Evolutionary conservation across 1,140 invertebrate species (phyloP), one percentile per base, ranked within the genome.

Genomic region (Drosophila pruinosa): DNA sequence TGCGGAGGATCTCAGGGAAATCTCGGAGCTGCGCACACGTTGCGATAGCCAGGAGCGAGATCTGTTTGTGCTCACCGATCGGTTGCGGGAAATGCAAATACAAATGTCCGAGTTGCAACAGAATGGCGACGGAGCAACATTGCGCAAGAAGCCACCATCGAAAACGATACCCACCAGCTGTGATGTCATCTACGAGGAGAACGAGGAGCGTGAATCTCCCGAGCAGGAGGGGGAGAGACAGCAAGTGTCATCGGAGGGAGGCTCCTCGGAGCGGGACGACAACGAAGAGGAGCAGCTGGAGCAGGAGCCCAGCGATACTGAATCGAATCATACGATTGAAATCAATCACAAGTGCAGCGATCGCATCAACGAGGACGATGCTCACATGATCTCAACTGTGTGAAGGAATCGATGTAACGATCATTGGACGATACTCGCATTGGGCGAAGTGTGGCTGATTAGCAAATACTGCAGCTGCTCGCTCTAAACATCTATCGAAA

Each of bases 31-130:
- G 24, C 90, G 92, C 31, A 91, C 91, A 62, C 91, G 92, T 4
- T 92, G 93, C 52, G 92, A 93, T 5, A 92, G 93, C 41, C 93
- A 93, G 75, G 93, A 94, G 72, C 92, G 92, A 53, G 93, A 94
- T 72, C 70, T 94, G 7, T 92, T 92, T 12, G 89, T 92, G 17
- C 86, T 94, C 5, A 93, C 93, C 12, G 93, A 93, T 81, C 71
- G 89, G 5, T 56, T 91, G 54, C 72, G 91, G 4, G 90, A 91
- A 26, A 89, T 91, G 78, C 91, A 91, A 64, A 89, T 88, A 14
- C 79, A 91, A 50, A 78, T 89, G 77, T 59, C 79, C 6, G 77
- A 91, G 24, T 24, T 78, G 56, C 88, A 90, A 53, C 72, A 68
- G 24, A 78, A 88, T 48, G 78, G 68, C 26, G 57, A 76, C 4